Conservation (phyloP, 2,888 invertebrate species). For the Acheta domesticus region DNA sequence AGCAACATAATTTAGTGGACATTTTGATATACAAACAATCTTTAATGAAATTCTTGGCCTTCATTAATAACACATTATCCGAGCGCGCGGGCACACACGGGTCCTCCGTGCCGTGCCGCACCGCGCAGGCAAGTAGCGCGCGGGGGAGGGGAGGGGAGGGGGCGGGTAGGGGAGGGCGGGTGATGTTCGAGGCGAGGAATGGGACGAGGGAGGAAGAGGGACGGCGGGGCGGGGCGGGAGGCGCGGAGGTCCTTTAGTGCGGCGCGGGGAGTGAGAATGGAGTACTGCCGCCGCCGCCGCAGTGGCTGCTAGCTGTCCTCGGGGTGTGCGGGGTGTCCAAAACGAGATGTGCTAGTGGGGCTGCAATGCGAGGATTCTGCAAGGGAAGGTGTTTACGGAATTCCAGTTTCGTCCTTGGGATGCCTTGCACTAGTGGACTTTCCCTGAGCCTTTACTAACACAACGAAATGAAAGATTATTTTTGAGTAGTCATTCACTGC, state of each 20-base stretch:
- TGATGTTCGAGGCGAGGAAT: too few species aligned
- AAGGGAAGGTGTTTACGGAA: too few species aligned
- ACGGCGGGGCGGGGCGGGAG: constrained; percentile 28
- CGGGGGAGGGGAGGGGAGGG: constrained; percentile 24
- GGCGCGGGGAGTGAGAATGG: constrained; percentile 34
- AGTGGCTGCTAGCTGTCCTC: constrained; percentile 24
- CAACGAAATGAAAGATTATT: too few species aligned
- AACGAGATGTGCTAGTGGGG: not conserved
- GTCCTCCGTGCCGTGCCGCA: constrained; percentile 29
- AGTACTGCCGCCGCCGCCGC: constrained; percentile 25
- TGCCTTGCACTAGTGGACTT: too few species aligned
- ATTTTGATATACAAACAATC: constrained; percentile 61
- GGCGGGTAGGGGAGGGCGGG: constrained; percentile 26
- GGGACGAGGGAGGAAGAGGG: constrained; percentile 20
- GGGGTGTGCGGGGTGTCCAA: not conserved
- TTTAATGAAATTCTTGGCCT: constrained; percentile 65
- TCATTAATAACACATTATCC: constrained; percentile 63
- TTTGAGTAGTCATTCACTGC: too few species aligned
- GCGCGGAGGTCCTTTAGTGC: not conserved
- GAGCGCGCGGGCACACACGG: constrained; percentile 36
- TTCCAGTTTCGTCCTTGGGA: too few species aligned
- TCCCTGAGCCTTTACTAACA: too few species aligned
- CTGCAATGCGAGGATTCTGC: too few species aligned
- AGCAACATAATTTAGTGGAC: constrained; percentile 56
- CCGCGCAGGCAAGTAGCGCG: constrained; percentile 29